These are phyloP conservation scores for Abrostola tripartita DNA, from an alignment of 2,888 invertebrate genomes.

Conservation along the genomic window DNA sequence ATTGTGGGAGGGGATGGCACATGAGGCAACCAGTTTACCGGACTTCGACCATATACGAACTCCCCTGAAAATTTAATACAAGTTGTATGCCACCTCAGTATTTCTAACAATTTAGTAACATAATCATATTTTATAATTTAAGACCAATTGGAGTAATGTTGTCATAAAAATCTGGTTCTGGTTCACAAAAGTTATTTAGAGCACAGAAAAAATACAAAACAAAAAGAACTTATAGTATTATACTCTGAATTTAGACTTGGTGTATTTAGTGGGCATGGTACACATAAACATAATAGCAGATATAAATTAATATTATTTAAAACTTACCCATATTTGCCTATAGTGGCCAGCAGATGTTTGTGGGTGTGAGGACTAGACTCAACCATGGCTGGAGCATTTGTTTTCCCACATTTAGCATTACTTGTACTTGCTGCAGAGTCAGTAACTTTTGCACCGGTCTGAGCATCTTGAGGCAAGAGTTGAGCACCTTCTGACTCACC, in stretches of 20 bases:
- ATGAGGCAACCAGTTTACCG: constrained; percentile 83
- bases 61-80: constrained; percentile 70
- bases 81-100: too few relatives aligned
- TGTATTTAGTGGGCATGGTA: too few relatives aligned
- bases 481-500: constrained; percentile 28
- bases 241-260: too few relatives aligned
- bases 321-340: constrained; percentile 90
- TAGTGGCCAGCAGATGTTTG: constrained; percentile 90
- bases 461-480: constrained; percentile 16
- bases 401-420: constrained; percentile 13
- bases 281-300: too few relatives aligned
- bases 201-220: too few relatives aligned
- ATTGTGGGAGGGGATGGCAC: constrained; percentile 52
- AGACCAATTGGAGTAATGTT: too few relatives aligned
- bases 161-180: too few relatives aligned
- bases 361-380: constrained; percentile 69
- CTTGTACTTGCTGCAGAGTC: constrained; percentile 5
- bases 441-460: neutral
- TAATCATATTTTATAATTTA: too few relatives aligned
- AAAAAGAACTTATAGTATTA: too few relatives aligned
- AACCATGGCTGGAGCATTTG: constrained; percentile 3
- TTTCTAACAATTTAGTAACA: too few relatives aligned
- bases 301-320: neutral
- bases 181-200: too few relatives aligned
- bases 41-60: constrained; percentile 91